Base-by-base conservation (phyloP, 2,797 vertebrate genomes). In the Micrastur ruficollis region DNA sequence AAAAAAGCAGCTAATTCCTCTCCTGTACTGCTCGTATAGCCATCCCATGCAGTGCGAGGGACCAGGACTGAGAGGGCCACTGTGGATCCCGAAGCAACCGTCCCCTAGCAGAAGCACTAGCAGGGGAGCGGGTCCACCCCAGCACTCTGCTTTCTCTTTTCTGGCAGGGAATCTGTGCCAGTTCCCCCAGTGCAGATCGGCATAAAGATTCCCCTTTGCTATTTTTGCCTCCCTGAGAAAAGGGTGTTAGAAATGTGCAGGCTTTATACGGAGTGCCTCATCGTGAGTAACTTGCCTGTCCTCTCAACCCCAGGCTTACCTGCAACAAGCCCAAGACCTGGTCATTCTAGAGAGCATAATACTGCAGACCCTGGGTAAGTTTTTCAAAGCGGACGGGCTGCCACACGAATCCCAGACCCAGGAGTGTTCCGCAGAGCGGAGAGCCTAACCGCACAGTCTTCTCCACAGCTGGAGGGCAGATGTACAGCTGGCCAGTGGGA, bases 291-390 rank as follows among this genome's bases (percentile, higher is more conserved):
- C 97, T 93, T 98, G 97, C 98, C 98, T 99, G 97, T 99, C 98
- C 98, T 99, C 98, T 99, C 97, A 98, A 98, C 98, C 98, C 97
- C 98, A 99, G 99, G 99, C 99, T 98, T 99, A 99, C 98, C 98
- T 99, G 98, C 99, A 99, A 97, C 99, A 99, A 99, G 99, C 99
- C 98, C 99, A 99, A 98, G 99, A 99, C 98, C 98, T 99, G 98
- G 99, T 99, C 98, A 99, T 99, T 98, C 98, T 99, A 98, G 99
- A 99, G 99, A 99, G 99, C 98, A 99, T 99, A 97, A 99, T 99
- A 97, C 99, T 99, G 96, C 99, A 99, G 98, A 99, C 99, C 98
- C 98, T 99, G 98, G 99, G 99, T 99, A 99, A 99, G 99, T 99
- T 98, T 97, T 98, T 98, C 98, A 90, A 91, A 98, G 98, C 96